phyloP scores from a whole-genome alignment of 2,797 vertebrate species.

The Nothura maculosa region DNA sequence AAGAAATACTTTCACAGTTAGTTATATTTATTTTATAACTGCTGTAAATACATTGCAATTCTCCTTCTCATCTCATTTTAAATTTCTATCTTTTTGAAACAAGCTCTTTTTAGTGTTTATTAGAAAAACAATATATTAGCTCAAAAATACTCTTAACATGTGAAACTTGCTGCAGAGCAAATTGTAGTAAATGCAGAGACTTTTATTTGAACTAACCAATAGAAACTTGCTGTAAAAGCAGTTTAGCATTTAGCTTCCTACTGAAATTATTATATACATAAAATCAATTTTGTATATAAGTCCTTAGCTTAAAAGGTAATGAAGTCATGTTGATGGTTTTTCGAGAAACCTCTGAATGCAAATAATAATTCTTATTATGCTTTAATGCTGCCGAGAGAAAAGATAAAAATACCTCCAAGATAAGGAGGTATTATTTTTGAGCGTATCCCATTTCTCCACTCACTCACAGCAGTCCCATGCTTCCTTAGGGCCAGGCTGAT shows the following conservation, averaged over 20 bases:
- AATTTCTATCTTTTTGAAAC: neutral
- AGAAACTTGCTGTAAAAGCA: neutral
- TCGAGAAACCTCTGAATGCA: neutral
- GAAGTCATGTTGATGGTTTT: neutral
- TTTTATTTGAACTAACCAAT: neutral
- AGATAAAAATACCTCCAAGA: neutral
- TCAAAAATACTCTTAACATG: neutral
- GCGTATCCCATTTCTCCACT: neutral
- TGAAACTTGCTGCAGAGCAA: neutral
- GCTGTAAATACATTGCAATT: neutral
- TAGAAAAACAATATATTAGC: neutral
- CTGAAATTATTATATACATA: neutral
- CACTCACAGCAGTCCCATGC: neutral
- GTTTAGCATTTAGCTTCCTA: neutral
- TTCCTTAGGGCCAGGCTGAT: neutral
- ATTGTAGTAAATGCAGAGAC: neutral
- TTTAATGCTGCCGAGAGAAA: neutral
- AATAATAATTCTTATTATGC: neutral
- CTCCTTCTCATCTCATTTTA: constrained; percentile 1
- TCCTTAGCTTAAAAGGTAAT: constrained; percentile 16
- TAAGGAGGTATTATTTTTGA: neutral
- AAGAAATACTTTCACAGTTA: neutral
- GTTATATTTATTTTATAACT: neutral
- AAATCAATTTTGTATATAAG: constrained; percentile 20
- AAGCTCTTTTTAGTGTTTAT: neutral